A percentile compares a stretch with the other conserved stretches of the same genome.
These are phyloP conservation scores for Lordiphosa collinella DNA, from an alignment of 1,140 invertebrate genomes.

Conservation along the genomic window DNA sequence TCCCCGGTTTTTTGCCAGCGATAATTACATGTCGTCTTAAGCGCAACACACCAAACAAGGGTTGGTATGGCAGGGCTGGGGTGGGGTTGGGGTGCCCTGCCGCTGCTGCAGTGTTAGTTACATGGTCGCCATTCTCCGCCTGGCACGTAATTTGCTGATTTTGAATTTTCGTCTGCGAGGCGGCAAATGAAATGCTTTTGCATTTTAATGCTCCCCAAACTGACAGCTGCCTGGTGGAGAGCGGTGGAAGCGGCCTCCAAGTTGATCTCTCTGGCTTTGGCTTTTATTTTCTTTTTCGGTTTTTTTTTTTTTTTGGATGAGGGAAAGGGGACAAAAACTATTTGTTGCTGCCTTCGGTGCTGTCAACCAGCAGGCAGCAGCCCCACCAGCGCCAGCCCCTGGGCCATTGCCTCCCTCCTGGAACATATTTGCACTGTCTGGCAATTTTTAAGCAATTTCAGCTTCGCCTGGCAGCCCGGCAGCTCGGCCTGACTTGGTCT, in stretches of 20 bases:
- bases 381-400: conserved; percentile 1
- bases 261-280: conserved; percentile 33
- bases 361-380: conserved; percentile 49
- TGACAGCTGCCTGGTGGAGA: conserved; percentile 53
- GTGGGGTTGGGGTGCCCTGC: background rate
- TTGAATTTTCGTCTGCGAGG: conserved; percentile 67
- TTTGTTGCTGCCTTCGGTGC: conserved; percentile 62
- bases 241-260: background rate
- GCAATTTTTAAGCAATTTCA: conserved; percentile 77
- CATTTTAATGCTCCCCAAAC: conserved; percentile 72
- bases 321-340: conserved; percentile 37
- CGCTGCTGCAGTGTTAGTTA: conserved; percentile 66
- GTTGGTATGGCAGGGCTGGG: background rate
- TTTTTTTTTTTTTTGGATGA: too few species aligned
- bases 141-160: conserved; percentile 75
- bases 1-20: conserved; percentile 38
- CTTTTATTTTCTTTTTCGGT: conserved; percentile 15
- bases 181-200: conserved; percentile 74
- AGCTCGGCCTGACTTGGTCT: conserved; percentile 43
- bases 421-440: conserved; percentile 76
- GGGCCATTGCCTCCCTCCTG: conserved; percentile 18
- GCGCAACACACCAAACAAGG: conserved; percentile 18
- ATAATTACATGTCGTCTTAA: conserved; percentile 75
- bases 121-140: conserved; percentile 49
- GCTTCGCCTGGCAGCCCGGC: conserved; percentile 29